Base-by-base conservation (phyloP, 2,888 invertebrate genomes). In the Luperina testacea region DNA sequence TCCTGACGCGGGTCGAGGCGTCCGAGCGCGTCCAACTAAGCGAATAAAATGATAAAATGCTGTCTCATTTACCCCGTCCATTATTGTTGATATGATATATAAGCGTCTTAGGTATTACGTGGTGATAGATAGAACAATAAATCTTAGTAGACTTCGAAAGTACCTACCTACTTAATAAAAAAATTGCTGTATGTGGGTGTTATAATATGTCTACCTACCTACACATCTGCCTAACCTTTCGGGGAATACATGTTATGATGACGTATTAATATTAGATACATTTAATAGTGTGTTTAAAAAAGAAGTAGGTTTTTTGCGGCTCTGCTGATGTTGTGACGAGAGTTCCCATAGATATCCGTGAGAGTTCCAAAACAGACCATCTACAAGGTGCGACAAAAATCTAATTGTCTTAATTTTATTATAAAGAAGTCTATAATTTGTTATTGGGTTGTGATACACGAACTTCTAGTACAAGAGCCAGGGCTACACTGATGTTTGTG, bases 1-100 rank as follows among this genome's bases (percentile, higher is more conserved):
- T 53, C 15, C 76, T 90, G 90, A 90, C 73, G 80, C 74, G 90
- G 90, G 90, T 90, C 90, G 77, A 67, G 73, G 70, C 75, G 81
- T 75, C 81, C 80, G 72, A 80, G 65, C 78, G 57, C 72, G 63
- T 71, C 75, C 69, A 83, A 89, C 71, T 83, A 80, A 80, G 69
- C 76, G 70, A 61, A 78, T 82, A 69, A 79, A 82, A 85, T 85
- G 79, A 84, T 83, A 87, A 87, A 87, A 83, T 38, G 78, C 73
- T 75, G 69, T 80, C 81, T 89, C 67, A 86, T 86, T 78, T 75
- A 70, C 63, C 67, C 72, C 75, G 45, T 67, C 69, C 20, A 61
- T 61, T 78, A 57, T 74, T 69, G 64, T 76, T 69, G 24, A 15
- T 64, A 24, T 78, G 42, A 59, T 68, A 70, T 32, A 48, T 85